These are phyloP conservation scores for Gallinago jamesoni DNA, from an alignment of 2,113 vertebrate species.

Conservation along the genomic window DNA sequence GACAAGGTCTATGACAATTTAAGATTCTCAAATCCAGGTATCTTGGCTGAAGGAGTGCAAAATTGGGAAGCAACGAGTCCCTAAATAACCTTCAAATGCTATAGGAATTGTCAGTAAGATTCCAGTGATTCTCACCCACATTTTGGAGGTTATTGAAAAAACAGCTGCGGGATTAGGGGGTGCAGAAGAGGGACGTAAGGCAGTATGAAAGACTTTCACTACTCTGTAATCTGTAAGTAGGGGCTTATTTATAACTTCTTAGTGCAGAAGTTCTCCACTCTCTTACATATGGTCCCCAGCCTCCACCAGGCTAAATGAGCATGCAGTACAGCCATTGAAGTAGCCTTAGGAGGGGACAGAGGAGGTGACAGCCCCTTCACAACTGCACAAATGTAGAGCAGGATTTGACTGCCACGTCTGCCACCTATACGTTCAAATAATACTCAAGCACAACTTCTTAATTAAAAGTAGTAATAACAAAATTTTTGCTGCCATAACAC, in stretches of 20 bases:
- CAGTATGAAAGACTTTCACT: too few relatives aligned
- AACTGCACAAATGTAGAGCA: neutral
- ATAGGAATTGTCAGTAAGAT: neutral
- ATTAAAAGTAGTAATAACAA: neutral
- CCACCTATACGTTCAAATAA: neutral
- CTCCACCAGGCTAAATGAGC: too few relatives aligned
- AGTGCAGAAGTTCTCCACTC: too few relatives aligned
- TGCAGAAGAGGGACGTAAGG: neutral
- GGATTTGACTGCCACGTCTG: neutral
- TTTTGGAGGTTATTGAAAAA: neutral
- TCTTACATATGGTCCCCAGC: too few relatives aligned
- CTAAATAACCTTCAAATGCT: neutral
- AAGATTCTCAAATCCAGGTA: neutral
- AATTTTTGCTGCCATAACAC: neutral
- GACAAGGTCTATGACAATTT: neutral
- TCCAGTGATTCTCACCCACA: neutral
- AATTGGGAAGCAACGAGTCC: neutral
- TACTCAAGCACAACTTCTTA: neutral
- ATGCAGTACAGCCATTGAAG: too few relatives aligned
- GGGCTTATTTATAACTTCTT: too few relatives aligned
- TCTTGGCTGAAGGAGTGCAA: neutral
- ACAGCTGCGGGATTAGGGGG: fast-evolving
- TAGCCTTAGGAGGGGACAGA: too few relatives aligned
- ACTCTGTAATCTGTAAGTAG: too few relatives aligned
- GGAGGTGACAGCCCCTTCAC: neutral